Base-by-base conservation (phyloP, 2,888 invertebrate genomes). In the Pilophorus perplexus region DNA sequence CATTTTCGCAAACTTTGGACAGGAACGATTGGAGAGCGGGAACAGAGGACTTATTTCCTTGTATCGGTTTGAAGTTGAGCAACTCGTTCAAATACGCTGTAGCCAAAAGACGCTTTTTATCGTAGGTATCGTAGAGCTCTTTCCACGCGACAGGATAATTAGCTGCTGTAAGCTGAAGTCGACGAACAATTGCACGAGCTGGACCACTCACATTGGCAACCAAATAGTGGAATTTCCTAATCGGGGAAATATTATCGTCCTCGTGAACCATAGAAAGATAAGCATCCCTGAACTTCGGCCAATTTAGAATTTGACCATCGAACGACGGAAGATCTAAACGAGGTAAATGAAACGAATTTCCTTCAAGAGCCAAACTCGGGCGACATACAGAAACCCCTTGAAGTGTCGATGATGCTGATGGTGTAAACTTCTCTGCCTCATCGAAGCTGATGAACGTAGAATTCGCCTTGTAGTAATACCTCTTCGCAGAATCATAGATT, bases 171-270 rank as follows among this genome's bases (percentile, higher is more conserved):
- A 52, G 12, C 3, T 23, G 52, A 8, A 28, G 12, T 25, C 18
- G n/a, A 3, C n/a, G 12, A n/a, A 52, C 52, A 10, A 28, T 25
- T 12, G 25, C 27, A 52, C 8, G 28, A 6, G 52, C 52, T 4
- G 52, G n/a, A 10, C 52, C 52, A 12, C 27, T 28, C 3, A 52
- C 27, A 2, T 23, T 14, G n/a, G 16, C n/a, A 27, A 25, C n/a
- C 14, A 52, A 18, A 28, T 52, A 52, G n/a, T 52, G 52, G 27
- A 52, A 52, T 52, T 52, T 52, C 6, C 52, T 23, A 25, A 52
- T 28, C 16, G 14, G 14, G 5, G 25, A 14, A 4, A 52, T 27
- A 25, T n/a, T 10, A 18, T n/a, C 18, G 33, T 52, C 14, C 12
- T 25, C 25, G 23, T 52, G 52, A 27, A 52, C 33, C 6, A 52